Base-by-base conservation (phyloP, 2,888 invertebrate species). In the Lasiommata megera region DNA sequence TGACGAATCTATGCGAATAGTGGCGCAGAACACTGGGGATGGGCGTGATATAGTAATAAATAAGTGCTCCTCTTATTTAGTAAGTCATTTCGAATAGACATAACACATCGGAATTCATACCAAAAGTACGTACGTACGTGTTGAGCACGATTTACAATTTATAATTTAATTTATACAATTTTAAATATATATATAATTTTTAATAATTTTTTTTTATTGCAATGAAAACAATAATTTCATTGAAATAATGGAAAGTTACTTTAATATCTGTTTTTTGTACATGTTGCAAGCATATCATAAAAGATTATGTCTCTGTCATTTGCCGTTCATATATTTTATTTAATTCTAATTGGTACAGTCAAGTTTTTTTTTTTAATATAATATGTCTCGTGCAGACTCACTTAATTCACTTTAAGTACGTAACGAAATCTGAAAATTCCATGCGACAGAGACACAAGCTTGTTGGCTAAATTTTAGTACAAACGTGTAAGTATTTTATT, bases 231-330 rank as follows among this genome's bases (percentile, higher is more conserved):
- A 53, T 60, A 44, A 48, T 47, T 47, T 34, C n/a, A 43, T 56
- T 50, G 56, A 47, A 55, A 61, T 57, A 59, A 56, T 60, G 55
- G 55, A 53, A 53, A 55, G 47, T 43, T 54, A 54, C 44, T 59
- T 61, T 48, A 43, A 52, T 60, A 62, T 64, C 56, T 61, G 59
- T 59, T 59, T 68, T 82, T 79, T 82, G 82, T 82, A 84, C 80
- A 80, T 74, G 69, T 77, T 84, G 87, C 84, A 87, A 87, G 85
- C 83, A 82, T 77, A 77, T 67, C 68, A 68, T 66, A 56, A 52
- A 64, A 16, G 64, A 65, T 67, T 61, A 62, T 68, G 59, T 68
- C 64, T 70, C 73, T 74, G 73, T 68, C 71, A 68, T 71, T 67
- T 62, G 58, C 46, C 52, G 43, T 54, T 44, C 66, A 66, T 51